Evolutionary conservation across 2,113 vertebrate species (phyloP).

Genomic region (Paedocypris sp.): DNA sequence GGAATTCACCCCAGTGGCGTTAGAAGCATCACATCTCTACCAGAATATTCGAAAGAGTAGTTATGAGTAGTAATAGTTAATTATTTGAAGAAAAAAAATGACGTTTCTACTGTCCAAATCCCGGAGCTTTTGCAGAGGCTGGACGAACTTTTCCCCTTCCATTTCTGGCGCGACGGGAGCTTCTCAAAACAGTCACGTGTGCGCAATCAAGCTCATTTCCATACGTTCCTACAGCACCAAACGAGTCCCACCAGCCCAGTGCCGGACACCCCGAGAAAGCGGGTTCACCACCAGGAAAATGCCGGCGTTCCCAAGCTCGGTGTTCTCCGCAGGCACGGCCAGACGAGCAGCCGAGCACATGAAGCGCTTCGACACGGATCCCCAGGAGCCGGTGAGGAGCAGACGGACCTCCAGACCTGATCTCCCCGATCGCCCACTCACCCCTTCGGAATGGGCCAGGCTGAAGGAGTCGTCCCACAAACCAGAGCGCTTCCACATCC

Average conservation of each 20-base stretch:
- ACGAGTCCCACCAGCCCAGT: constrained; percentile 4
- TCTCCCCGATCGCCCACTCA: constrained; percentile 66
- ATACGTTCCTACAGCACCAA: constrained; percentile 36
- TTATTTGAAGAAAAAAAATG: no score
- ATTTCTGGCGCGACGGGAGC: no score
- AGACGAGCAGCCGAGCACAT: constrained; percentile 53
- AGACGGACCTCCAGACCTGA: background rate
- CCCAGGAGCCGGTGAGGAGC: constrained; percentile 1
- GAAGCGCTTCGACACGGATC: constrained; percentile 14
- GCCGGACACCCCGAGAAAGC: background rate
- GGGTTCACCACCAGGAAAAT: background rate
- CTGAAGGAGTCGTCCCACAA: constrained; percentile 50
- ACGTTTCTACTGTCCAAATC: no score
- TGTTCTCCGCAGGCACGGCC: constrained; percentile 70
- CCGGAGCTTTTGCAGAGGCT: no score
- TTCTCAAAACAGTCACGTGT: no score
- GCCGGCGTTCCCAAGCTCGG: constrained; percentile 33
- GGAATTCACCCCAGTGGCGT: no score
- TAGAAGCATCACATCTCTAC: no score
- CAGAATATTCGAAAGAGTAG: no score
- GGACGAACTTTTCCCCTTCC: no score
- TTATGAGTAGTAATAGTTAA: no score
- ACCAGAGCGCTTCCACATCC: constrained; percentile 57
- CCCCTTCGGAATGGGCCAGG: constrained; percentile 65
- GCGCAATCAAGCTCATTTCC: no score